A percentile compares a stretch with the other conserved stretches of the same genome.
These are phyloP conservation scores for Drosophila peninsularis DNA, from an alignment of 2,888 invertebrate genomes.

Conservation along the genomic window DNA sequence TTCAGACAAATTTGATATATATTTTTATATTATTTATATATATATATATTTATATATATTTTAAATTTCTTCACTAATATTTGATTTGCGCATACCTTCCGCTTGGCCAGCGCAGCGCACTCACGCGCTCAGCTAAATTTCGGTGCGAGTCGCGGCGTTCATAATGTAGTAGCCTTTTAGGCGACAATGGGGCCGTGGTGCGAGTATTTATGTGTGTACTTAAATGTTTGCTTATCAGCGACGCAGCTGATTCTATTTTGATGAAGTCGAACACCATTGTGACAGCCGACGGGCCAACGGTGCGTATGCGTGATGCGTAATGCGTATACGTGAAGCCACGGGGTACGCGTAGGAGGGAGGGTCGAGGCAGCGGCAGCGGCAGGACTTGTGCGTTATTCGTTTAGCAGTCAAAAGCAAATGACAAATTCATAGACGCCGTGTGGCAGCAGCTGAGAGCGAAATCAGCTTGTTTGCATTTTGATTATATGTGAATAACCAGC, in stretches of 20 bases:
- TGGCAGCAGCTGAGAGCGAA: conserved; percentile 44
- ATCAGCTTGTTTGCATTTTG: conserved; percentile 77
- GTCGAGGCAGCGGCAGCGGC: not conserved
- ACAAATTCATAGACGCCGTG: conserved; percentile 73
- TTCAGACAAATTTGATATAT: not conserved
- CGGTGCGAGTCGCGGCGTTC: conserved; percentile 29
- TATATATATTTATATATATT: not conserved
- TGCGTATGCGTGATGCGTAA: conserved; percentile 66
- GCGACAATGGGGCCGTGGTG: conserved; percentile 39
- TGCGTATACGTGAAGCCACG: not conserved
- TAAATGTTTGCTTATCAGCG: conserved; percentile 67
- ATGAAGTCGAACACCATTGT: conserved; percentile 64
- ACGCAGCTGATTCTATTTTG: conserved; percentile 81
- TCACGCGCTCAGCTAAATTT: conserved; percentile 9
- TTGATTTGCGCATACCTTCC: not conserved
- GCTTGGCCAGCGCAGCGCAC: not conserved
- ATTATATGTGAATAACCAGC: conserved; percentile 59
- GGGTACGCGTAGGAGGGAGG: not conserved
- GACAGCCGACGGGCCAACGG: conserved; percentile 42
- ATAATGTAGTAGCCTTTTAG: conserved; percentile 65
- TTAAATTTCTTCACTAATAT: not conserved
- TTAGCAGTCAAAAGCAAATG: conserved; percentile 61
- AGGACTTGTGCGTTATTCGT: conserved; percentile 35
- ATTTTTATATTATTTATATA: too few relatives aligned
- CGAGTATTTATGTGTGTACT: conserved; percentile 37